Evolutionary conservation across 53 echinoderm and acorn worm genomes (phyloP).

Genomic region (Holothuria leucospilota): DNA sequence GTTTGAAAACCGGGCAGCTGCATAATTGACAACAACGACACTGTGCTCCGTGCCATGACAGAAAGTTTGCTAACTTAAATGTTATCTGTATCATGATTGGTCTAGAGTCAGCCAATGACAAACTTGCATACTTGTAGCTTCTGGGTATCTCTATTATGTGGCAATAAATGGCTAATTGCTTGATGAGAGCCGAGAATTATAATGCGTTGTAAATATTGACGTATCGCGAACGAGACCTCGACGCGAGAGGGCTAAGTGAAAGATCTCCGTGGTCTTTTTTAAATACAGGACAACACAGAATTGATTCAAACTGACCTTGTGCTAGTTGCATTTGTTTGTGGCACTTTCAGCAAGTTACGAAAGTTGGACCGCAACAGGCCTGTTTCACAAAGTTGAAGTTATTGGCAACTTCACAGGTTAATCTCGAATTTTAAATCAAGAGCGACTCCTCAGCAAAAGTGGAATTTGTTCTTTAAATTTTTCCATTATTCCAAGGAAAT

Average conservation of each 20-base stretch:
- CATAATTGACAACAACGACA: too few species aligned
- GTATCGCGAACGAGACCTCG: constrained; percentile 16
- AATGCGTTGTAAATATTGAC: constrained; percentile 58
- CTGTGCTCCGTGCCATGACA: neutral
- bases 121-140: constrained; percentile 52
- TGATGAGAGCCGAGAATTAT: constrained; percentile 44
- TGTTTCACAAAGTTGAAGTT: neutral
- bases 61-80: constrained; percentile 40
- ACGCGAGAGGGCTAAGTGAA: constrained; percentile 29
- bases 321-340: too few species aligned
- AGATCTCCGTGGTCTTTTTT: constrained; percentile 2
- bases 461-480: neutral
- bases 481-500: neutral
- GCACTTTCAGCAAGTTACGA: too few species aligned
- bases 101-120: constrained; percentile 31
- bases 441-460: neutral
- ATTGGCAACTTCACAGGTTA: too few species aligned
- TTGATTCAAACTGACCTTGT: constrained; percentile 30
- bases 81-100: constrained; percentile 20
- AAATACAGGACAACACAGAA: constrained; percentile 12
- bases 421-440: neutral
- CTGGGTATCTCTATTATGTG: constrained; percentile 48
- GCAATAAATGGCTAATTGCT: constrained; percentile 52
- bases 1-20: too few species aligned
- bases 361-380: too few species aligned